These are phyloP conservation scores for Anodontia alba DNA, from an alignment of 2,888 invertebrate genomes.

Conservation along the genomic window DNA sequence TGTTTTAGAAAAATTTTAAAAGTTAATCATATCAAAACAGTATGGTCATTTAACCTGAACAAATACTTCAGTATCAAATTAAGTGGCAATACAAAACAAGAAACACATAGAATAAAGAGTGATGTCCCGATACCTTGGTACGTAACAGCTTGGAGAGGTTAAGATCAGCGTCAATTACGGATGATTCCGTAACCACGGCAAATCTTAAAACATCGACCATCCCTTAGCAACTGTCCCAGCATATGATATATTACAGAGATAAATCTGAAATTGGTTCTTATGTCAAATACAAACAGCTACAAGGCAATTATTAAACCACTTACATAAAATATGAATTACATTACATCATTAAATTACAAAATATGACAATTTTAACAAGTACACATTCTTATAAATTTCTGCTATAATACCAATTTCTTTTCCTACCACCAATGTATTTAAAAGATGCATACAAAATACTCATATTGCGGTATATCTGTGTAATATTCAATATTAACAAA, in stretches of 20 bases:
- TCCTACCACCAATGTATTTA: too few species aligned
- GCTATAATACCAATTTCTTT: too few species aligned
- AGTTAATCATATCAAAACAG: too few species aligned
- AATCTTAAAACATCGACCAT: slow-evolving; percentile 2
- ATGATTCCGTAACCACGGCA: slow-evolving; percentile 7
- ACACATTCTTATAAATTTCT: too few species aligned
- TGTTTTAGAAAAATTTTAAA: too few species aligned
- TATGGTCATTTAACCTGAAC: too few species aligned
- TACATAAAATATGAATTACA: background rate
- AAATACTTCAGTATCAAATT: too few species aligned
- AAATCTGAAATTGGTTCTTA: slow-evolving; percentile 14
- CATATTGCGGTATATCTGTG: too few species aligned
- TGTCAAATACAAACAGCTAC: slow-evolving; percentile 16
- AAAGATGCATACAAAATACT: too few species aligned
- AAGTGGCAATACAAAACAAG: background rate
- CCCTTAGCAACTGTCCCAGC: slow-evolving; percentile 12
- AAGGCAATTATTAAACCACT: background rate
- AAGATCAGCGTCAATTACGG: slow-evolving; percentile 17
- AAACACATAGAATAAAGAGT: background rate
- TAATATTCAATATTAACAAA: too few species aligned
- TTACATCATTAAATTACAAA: too few species aligned
- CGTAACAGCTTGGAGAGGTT: background rate
- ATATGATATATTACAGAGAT: slow-evolving; percentile 10
- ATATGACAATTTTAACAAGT: too few species aligned
- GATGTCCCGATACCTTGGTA: slow-evolving; percentile 6